A percentile compares a stretch with the other conserved stretches of the same genome.
Evolutionary conservation across 2,888 invertebrate species (phyloP).

Genomic region (Dasypogon diadema): DNA sequence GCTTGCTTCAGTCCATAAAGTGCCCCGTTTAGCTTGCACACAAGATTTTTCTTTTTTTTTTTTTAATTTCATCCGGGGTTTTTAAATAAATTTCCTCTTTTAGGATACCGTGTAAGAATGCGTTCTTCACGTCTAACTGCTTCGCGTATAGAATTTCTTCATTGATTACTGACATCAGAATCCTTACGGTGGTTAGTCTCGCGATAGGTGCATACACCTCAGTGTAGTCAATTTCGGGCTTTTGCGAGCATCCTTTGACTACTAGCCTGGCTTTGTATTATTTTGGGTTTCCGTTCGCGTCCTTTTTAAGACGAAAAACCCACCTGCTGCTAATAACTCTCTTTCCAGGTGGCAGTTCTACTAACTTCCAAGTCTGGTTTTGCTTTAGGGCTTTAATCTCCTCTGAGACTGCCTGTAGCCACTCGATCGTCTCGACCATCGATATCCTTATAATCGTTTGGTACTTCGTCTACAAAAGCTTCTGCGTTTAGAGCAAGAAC

Average conservation of each 20-base stretch:
- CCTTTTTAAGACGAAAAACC: too few relatives aligned
- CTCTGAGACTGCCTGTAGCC: slow-evolving; percentile 31
- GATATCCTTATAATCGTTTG: slow-evolving; percentile 26
- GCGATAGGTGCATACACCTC: too few relatives aligned
- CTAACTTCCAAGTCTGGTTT: slow-evolving; percentile 26
- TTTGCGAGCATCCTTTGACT: too few relatives aligned
- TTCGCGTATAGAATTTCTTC: slow-evolving; percentile 1
- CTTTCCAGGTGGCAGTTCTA: too few relatives aligned
- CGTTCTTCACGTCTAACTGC: slow-evolving; percentile 50
- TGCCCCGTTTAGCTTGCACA: slow-evolving; percentile 53
- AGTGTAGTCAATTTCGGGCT: too few relatives aligned
- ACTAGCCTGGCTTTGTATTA: too few relatives aligned
- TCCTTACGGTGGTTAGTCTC: too few relatives aligned
- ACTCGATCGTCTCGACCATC: slow-evolving; percentile 13
- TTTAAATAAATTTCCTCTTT: slow-evolving; percentile 20
- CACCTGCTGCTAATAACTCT: too few relatives aligned
- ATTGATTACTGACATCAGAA: too few relatives aligned
- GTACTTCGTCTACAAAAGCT: slow-evolving; percentile 38
- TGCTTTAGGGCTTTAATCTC: slow-evolving; percentile 16
- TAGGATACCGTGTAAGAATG: slow-evolving; percentile 48
- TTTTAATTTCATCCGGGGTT: slow-evolving; percentile 32
- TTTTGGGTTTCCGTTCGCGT: too few relatives aligned
- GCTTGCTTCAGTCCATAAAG: slow-evolving; percentile 56
- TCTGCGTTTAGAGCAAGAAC: slow-evolving; percentile 44
- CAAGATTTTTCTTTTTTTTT: slow-evolving; percentile 19